These are phyloP conservation scores for Pseudococcus viburni DNA, from an alignment of 2,888 invertebrate genomes.

Conservation along the genomic window DNA sequence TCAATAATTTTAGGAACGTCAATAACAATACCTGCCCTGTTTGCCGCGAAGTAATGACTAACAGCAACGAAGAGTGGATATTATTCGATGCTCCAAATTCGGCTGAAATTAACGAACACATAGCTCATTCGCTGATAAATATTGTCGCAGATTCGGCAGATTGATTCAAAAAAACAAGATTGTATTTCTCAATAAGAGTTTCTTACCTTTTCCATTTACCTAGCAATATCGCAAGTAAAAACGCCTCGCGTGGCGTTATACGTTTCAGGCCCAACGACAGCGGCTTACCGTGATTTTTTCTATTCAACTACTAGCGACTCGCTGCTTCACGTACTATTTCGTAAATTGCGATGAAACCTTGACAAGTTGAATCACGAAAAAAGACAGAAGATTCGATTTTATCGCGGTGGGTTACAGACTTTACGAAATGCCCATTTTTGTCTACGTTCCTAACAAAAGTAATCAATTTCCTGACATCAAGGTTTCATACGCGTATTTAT, in stretches of 20 bases:
- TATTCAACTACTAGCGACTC: not conserved
- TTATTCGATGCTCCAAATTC: conserved; percentile 77
- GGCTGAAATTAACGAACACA: conserved; percentile 76
- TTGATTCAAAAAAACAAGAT: not conserved
- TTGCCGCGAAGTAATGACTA: conserved; percentile 77
- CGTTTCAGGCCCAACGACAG: no score
- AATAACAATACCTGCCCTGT: conserved; percentile 80
- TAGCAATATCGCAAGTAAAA: no score
- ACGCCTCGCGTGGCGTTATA: no score
- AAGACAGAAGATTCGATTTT: no score
- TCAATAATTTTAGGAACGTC: conserved; percentile 76
- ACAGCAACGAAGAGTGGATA: conserved; percentile 79
- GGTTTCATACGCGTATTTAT: no score
- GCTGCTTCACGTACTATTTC: not conserved
- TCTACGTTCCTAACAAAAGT: no score
- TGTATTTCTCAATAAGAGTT: not conserved
- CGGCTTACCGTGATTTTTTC: not conserved
- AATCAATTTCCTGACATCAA: no score
- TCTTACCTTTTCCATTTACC: no score
- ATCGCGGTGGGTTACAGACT: no score
- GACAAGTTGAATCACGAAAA: no score
- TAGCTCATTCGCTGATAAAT: conserved; percentile 72
- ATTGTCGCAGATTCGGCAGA: conserved; percentile 69
- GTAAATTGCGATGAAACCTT: no score
- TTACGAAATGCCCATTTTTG: no score